Conservation (phyloP, 2,797 vertebrate genomes). For the Phalanger gymnotis region DNA sequence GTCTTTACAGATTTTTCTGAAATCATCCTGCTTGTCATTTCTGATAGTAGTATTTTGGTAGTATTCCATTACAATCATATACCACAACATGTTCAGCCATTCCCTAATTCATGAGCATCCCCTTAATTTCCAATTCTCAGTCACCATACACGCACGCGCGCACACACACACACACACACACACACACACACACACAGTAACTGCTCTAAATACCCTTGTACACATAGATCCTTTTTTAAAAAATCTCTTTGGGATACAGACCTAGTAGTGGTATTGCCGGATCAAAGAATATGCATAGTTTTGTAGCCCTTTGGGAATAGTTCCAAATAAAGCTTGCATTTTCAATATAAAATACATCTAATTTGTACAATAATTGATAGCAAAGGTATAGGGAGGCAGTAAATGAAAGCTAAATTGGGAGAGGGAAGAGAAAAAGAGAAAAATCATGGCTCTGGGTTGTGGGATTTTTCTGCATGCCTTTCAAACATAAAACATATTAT, state of each 20-base stretch:
- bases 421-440: constrained; percentile 29
- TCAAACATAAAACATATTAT: constrained; percentile 69
- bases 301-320: not conserved
- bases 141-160: too few species aligned
- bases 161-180: too few species aligned
- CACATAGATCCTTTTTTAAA: not conserved
- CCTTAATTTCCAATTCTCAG: not conserved
- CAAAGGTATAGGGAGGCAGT: constrained; percentile 31
- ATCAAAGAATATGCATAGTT: not conserved
- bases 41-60: not conserved
- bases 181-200: not conserved
- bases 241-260: not conserved
- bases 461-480: constrained; percentile 60
- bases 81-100: not conserved
- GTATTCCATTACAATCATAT: not conserved
- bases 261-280: not conserved
- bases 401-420: constrained; percentile 61
- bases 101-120: not conserved
- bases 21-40: not conserved
- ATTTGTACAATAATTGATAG: constrained; percentile 49
- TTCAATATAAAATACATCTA: constrained; percentile 26
- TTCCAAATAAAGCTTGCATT: constrained; percentile 8
- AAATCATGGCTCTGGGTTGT: constrained; percentile 57
- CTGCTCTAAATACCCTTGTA: not conserved
- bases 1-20: not conserved